A percentile compares a stretch with the other conserved stretches of the same genome.
phyloP scores from a whole-genome alignment of 2,113 vertebrate species.

The Percina caprodes region DNA sequence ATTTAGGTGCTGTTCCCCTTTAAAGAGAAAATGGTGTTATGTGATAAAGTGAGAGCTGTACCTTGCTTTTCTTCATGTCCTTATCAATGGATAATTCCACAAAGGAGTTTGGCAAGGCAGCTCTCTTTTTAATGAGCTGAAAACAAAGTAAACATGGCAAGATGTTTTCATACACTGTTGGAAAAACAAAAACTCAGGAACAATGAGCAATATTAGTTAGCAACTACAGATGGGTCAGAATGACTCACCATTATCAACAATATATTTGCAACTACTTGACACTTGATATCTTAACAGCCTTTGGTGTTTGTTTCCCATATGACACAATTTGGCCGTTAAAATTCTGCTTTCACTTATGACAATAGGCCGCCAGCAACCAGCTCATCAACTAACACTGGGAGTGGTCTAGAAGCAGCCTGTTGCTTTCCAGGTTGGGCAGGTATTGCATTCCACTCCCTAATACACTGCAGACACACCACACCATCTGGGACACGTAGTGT shows the following conservation, averaged over 20 bases:
- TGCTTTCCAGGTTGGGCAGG: neutral
- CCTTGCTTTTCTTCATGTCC: slow-evolving; percentile 92
- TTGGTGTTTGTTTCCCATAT: neutral
- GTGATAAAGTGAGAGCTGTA: slow-evolving; percentile 53
- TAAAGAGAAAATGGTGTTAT: neutral
- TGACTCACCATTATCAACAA: neutral
- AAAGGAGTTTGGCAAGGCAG: slow-evolving; percentile 86
- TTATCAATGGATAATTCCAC: slow-evolving; percentile 89
- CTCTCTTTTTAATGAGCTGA: slow-evolving; percentile 85
- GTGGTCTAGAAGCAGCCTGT: slow-evolving; percentile 9
- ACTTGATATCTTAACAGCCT: neutral
- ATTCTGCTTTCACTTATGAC: too few species aligned
- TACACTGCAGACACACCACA: slow-evolving; percentile 7
- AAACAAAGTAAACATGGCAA: slow-evolving; percentile 26
- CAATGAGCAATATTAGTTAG: neutral
- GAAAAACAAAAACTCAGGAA: neutral
- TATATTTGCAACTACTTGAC: neutral
- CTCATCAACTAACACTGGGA: neutral
- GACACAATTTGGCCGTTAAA: neutral
- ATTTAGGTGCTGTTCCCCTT: too few species aligned
- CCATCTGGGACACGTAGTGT: neutral
- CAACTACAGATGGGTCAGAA: neutral
- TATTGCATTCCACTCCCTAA: slow-evolving; percentile 37
- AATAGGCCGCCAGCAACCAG: neutral
- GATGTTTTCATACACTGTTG: neutral